A percentile compares a stretch with the other conserved stretches of the same genome.
Conservation (phyloP, 2,797 vertebrate genomes). For the Bradypodion pumilum region DNA sequence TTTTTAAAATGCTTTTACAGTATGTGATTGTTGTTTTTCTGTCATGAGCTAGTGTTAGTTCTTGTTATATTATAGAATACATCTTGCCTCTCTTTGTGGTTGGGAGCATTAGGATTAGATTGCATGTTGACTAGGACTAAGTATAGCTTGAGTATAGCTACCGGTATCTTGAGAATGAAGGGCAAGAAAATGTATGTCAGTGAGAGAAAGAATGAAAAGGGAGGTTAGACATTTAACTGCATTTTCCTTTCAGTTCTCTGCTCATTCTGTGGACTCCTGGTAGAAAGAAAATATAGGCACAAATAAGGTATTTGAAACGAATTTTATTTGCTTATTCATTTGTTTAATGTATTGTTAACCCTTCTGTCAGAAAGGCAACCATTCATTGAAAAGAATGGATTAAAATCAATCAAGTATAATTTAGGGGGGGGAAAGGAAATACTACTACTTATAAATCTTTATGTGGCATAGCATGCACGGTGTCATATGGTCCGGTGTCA, state of each 20-base stretch:
- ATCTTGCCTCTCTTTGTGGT: no score
- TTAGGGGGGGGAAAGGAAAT: constrained; percentile 12
- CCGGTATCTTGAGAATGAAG: neutral
- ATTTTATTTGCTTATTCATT: neutral
- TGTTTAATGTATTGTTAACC: neutral
- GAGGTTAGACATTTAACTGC: neutral
- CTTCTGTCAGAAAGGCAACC: neutral
- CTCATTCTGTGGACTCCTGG: neutral
- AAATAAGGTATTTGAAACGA: neutral
- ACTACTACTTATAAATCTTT: neutral
- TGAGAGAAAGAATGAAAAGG: neutral
- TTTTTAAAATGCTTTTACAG: no score
- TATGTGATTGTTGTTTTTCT: no score
- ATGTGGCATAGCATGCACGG: neutral
- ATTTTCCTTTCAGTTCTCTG: no score
- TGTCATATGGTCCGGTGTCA: neutral
- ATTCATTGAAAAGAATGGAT: neutral
- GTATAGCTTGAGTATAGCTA: neutral
- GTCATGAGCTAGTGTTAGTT: neutral
- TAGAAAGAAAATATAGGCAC: neutral
- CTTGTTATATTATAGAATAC: neutral
- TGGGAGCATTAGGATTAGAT: neutral
- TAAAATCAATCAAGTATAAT: neutral
- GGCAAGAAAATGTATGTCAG: neutral
- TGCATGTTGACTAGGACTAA: neutral